phyloP scores from a whole-genome alignment of 92 coral and sea anemone genomes.

The Paramuricea clavata region DNA sequence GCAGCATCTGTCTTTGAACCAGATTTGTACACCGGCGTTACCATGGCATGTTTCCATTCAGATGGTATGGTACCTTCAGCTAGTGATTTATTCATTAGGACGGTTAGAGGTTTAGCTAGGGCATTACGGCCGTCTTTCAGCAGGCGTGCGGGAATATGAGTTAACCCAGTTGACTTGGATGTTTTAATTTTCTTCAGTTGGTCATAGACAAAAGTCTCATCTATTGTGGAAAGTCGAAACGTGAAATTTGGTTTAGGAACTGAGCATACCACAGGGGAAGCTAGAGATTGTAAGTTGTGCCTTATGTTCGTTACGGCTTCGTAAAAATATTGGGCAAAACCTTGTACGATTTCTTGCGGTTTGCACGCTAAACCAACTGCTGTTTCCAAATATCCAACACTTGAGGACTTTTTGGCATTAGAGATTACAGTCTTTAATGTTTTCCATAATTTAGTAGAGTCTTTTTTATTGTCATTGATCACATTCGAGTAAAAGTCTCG shows the following conservation, averaged over 20 bases:
- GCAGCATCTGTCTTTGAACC: background rate
- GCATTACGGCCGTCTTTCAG: conserved; percentile 67
- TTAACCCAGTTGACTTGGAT: conserved; percentile 54
- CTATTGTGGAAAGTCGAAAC: conserved; percentile 54
- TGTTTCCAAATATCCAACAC: conserved; percentile 56
- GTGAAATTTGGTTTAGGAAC: background rate
- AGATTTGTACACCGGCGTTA: conserved; percentile 45
- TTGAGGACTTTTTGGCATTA: conserved; percentile 32
- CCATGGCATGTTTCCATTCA: conserved; percentile 55
- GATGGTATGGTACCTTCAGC: conserved; percentile 67
- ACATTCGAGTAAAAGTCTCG: conserved; percentile 55
- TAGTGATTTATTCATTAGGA: conserved; percentile 62
- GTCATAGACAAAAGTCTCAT: conserved; percentile 53
- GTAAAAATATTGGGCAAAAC: conserved; percentile 59
- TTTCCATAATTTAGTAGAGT: conserved; percentile 58
- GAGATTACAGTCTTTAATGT: conserved; percentile 52
- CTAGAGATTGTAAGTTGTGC: background rate
- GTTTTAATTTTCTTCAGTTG: conserved; percentile 43
- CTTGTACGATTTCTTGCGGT: conserved; percentile 45
- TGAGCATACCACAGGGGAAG: background rate
- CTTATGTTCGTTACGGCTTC: conserved; percentile 44
- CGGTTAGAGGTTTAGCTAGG: conserved; percentile 49
- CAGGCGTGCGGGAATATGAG: conserved; percentile 67
- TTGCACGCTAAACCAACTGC: conserved; percentile 51
- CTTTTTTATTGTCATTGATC: conserved; percentile 57